A percentile compares a stretch with the other conserved stretches of the same genome.
Evolutionary conservation across 2,797 vertebrate species (phyloP).

Genomic region (Nasua narica): DNA sequence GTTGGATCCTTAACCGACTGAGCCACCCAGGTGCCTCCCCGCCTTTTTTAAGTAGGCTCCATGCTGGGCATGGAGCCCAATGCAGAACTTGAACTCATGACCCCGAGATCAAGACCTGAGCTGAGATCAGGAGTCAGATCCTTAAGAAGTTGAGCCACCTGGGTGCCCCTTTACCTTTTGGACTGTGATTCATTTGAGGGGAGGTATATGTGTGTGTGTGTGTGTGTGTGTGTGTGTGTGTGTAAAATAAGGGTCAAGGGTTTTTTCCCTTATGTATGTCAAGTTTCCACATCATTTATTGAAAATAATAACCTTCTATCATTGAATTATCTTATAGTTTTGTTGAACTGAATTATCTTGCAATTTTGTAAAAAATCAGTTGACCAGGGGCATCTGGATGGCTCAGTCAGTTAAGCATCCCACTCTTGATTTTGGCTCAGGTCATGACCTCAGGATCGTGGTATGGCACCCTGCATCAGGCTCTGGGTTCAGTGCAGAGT

Average conservation of each 20-base stretch:
- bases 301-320: not conserved
- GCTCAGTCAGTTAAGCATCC: not conserved
- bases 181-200: not conserved
- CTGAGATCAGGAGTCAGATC: not conserved
- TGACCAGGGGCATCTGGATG: not conserved
- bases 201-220: not conserved
- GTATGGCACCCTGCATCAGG: not conserved
- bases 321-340: not conserved
- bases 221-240: not conserved
- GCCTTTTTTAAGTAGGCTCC: too few species aligned
- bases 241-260: not conserved
- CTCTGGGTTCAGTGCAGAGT: too few species aligned
- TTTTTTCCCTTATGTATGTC: not conserved
- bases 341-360: not conserved
- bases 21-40: too few species aligned
- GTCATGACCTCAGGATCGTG: not conserved
- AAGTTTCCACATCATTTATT: not conserved
- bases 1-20: too few species aligned
- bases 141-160: not conserved
- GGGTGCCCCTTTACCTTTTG: not conserved
- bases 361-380: not conserved
- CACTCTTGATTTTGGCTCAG: not conserved
- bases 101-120: not conserved
- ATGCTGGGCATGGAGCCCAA: too few species aligned
- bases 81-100: not conserved